Evolutionary conservation across 2,797 vertebrate genomes (phyloP), one percentile per base, ranked within the genome.

Genomic region (Carcharodon carcharias): DNA sequence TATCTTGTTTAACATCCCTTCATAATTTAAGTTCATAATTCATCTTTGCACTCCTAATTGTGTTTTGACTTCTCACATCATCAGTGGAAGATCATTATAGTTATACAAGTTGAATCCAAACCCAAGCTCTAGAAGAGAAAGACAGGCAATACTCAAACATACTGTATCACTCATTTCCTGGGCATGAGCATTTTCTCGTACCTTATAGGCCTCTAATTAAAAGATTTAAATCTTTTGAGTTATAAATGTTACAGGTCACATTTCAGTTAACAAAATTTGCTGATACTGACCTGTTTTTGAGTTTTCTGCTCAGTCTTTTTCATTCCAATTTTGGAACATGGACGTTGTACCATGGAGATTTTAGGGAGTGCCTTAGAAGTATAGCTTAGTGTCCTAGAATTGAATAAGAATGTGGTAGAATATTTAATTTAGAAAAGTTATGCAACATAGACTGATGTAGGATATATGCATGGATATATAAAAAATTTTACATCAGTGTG

Each of bases 361-460:
- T 97, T 98, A 88, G 98, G 97, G 61, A 98, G 97, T 96, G 97
- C 97, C 96, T 98, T 97, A 96, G 96, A 97, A 82, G 87, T 97
- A 96, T 97, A 96, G 14, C 96, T 96, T 85, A 96, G 92, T 96
- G 96, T 80, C 97, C 98, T 98, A 96, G 85, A 96, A 96, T 73
- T 96, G 56, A 89, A 95, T 23, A 69, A 77, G 8, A 93, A 67
- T 93, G n/a, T 8, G 6, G 63, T n/a, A 93, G 91, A 61, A 91
- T 88, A 21, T 11, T 31, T 88, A 50, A 88, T 11, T 88, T 58
- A 56, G 87, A 21, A 65, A 23, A 92, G 18, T 26, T 45, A 67
- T 67, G n/a, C 63, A 93, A 4, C 63, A 45, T 7, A 61, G 28
- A 63, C 14, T 23, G 12, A 61, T 91, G 63, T 12, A 91, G 18